A percentile compares a stretch with the other conserved stretches of the same genome.
These are phyloP conservation scores for Phengaris arion DNA, from an alignment of 2,888 invertebrate species.

Conservation along the genomic window DNA sequence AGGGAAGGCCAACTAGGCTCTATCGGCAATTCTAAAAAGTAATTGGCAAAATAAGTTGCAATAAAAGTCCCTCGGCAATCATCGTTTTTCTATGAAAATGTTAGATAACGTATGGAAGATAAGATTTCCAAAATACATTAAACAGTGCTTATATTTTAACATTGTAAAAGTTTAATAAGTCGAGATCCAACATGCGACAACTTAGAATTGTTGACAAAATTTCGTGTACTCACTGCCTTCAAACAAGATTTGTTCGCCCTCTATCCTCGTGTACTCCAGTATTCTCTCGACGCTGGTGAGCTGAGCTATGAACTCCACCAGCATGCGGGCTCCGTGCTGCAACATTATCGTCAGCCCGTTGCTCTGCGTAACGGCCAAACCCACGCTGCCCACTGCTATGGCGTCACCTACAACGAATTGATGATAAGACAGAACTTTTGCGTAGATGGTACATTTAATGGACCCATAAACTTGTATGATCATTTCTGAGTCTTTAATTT, in stretches of 20 bases:
- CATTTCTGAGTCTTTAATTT: no score
- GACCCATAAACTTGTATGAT: no score
- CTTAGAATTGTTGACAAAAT: slow-evolving; percentile 33
- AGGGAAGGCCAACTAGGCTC: slow-evolving; percentile 81
- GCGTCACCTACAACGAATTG: slow-evolving; percentile 47
- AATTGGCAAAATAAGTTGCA: neutral
- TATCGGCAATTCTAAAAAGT: slow-evolving; percentile 67
- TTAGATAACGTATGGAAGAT: no score
- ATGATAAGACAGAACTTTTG: neutral
- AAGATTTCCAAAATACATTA: no score
- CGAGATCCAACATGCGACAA: neutral
- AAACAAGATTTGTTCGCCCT: slow-evolving; percentile 78
- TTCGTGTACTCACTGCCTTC: slow-evolving; percentile 59
- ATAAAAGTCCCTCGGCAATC: no score
- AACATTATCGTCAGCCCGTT: slow-evolving; percentile 80
- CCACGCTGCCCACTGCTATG: slow-evolving; percentile 80
- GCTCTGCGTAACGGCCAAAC: slow-evolving; percentile 83
- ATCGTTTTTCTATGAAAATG: neutral
- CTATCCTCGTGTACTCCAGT: slow-evolving; percentile 87
- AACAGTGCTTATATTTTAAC: no score
- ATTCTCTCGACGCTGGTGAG: slow-evolving; percentile 91
- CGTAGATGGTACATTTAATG: no score
- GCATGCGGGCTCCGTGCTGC: slow-evolving; percentile 90
- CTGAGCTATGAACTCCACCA: slow-evolving; percentile 88
- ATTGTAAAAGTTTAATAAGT: no score